phyloP scores from a whole-genome alignment of 2,113 vertebrate genomes.

The Bagarius yarrelli region DNA sequence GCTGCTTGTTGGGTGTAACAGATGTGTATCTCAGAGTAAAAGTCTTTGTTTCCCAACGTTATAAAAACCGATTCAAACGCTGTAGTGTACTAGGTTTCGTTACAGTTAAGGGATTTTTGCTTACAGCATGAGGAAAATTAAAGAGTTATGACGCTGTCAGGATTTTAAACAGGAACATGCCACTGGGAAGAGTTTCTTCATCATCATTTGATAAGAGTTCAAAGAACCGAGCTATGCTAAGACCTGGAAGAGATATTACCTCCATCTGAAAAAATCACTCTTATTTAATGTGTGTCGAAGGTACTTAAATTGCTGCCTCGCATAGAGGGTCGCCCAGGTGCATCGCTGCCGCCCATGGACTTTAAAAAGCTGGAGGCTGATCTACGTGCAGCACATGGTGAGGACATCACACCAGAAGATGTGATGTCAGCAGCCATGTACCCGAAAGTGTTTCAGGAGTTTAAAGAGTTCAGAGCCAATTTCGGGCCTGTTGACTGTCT shows the following conservation, averaged over 20 bases:
- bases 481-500: slow-evolving; percentile 77
- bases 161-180: slow-evolving; percentile 4
- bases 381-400: slow-evolving; percentile 69
- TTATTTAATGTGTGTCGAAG: slow-evolving; percentile 58
- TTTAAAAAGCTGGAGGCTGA: slow-evolving; percentile 77
- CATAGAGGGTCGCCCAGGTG: slow-evolving; percentile 85
- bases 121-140: neutral
- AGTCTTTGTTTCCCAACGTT: neutral
- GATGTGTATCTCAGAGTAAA: neutral
- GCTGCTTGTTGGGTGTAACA: neutral
- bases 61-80: neutral
- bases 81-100: neutral
- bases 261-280: neutral
- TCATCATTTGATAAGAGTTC: slow-evolving; percentile 2
- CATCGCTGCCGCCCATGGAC: slow-evolving; percentile 81
- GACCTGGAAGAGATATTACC: neutral
- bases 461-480: slow-evolving; percentile 78
- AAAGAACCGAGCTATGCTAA: neutral
- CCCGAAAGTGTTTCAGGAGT: slow-evolving; percentile 87
- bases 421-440: slow-evolving; percentile 92
- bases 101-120: neutral
- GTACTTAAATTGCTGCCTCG: slow-evolving; percentile 84
- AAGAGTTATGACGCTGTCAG: slow-evolving; percentile 28
- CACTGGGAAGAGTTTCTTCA: slow-evolving; percentile 1
- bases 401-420: slow-evolving; percentile 83